These are phyloP conservation scores for Bubo blakistoni DNA, from an alignment of 2,113 vertebrate genomes.

Conservation along the genomic window DNA sequence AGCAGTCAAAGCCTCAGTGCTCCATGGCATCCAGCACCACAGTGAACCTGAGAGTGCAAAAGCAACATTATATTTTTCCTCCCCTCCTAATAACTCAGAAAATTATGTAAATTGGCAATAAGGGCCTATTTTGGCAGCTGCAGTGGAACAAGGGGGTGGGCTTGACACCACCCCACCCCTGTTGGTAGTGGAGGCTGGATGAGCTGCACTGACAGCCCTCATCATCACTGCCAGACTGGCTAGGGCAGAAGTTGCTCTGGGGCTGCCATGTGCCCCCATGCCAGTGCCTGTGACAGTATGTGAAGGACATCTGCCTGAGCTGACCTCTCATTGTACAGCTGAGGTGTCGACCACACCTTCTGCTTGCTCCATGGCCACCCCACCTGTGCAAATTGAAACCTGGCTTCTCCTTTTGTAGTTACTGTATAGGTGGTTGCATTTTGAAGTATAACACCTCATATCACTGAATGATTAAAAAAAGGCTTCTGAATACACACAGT, in stretches of 20 bases:
- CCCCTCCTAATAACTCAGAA: background rate
- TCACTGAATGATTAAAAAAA: background rate
- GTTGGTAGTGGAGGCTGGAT: conserved; percentile 78
- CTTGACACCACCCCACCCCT: background rate
- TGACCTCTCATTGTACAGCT: conserved; percentile 77
- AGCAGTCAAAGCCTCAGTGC: background rate
- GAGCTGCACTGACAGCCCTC: background rate
- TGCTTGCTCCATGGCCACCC: background rate
- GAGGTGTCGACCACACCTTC: background rate
- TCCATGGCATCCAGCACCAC: rapidly evolving
- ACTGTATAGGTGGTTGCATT: background rate
- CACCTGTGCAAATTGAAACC: background rate
- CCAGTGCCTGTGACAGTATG: conserved; percentile 67
- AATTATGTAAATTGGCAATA: background rate
- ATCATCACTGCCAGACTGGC: background rate
- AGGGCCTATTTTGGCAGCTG: background rate
- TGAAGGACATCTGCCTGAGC: conserved; percentile 69
- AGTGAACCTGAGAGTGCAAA: background rate
- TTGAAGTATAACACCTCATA: background rate
- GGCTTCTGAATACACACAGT: background rate
- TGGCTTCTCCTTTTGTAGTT: background rate
- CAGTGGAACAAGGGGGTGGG: background rate
- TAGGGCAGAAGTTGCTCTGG: conserved; percentile 73
- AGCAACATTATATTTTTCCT: background rate
- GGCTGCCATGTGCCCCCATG: conserved; percentile 67